A percentile compares a stretch with the other conserved stretches of the same genome.
These are phyloP conservation scores for Mobula birostris DNA, from an alignment of 2,113 vertebrate genomes.

Conservation along the genomic window DNA sequence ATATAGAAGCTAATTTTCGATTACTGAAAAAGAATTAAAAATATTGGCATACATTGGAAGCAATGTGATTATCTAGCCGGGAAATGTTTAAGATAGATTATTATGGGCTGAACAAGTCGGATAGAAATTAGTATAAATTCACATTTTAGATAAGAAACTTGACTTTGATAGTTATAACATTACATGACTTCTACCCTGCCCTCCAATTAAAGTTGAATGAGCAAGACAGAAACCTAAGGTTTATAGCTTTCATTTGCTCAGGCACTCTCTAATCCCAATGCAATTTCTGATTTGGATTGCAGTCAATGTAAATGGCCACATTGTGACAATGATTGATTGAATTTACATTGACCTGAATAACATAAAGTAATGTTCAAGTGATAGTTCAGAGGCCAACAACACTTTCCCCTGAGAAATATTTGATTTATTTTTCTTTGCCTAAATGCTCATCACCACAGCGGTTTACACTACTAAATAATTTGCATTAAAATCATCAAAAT, in stretches of 20 bases:
- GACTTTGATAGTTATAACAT: background rate
- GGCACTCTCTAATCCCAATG: background rate
- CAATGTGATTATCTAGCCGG: background rate
- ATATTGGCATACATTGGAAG: background rate
- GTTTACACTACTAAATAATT: background rate
- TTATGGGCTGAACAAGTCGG: background rate
- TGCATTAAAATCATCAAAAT: background rate
- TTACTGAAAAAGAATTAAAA: background rate
- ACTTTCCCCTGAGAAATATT: background rate
- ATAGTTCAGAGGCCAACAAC: background rate
- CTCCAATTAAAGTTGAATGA: background rate
- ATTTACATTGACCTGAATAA: background rate
- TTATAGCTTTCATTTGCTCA: background rate
- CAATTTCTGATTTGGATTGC: background rate
- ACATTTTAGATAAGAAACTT: background rate
- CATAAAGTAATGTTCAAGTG: background rate
- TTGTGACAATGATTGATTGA: background rate
- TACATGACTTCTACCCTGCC: background rate
- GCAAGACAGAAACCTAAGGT: background rate
- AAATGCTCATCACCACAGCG: too few relatives aligned
- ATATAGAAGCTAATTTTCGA: background rate
- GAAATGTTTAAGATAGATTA: background rate
- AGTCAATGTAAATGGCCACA: background rate
- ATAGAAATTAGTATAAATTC: background rate
- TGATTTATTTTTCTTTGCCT: background rate